Conservation (phyloP, 1,140 invertebrate species). For the Drosophila elegans region DNA sequence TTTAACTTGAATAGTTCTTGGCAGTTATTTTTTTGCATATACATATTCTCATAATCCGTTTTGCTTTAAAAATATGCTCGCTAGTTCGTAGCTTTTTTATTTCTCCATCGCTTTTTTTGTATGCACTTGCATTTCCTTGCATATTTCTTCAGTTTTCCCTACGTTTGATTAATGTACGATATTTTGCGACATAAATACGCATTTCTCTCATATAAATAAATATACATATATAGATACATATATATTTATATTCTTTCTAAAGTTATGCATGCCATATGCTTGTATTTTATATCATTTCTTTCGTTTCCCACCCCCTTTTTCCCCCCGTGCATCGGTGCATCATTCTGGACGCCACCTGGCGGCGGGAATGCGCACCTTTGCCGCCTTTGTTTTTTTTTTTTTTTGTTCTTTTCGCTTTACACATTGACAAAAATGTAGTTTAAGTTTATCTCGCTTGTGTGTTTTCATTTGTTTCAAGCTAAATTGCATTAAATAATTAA, state of each 20-base stretch:
- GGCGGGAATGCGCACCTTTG: background rate
- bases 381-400: background rate
- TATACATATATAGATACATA: conserved; percentile 32
- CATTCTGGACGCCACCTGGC: conserved; percentile 26
- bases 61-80: conserved; percentile 55
- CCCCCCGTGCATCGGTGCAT: conserved; percentile 1
- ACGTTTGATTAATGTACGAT: conserved; percentile 43
- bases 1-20: conserved; percentile 80
- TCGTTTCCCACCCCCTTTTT: conserved; percentile 20
- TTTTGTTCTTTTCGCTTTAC: conserved; percentile 4
- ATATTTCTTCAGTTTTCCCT: conserved; percentile 1
- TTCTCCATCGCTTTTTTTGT: conserved; percentile 12
- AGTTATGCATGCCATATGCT: conserved; percentile 36
- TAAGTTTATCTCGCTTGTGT: conserved; percentile 32
- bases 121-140: conserved; percentile 3
- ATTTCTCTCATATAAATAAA: conserved; percentile 39
- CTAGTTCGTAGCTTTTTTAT: background rate
- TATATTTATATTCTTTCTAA: conserved; percentile 34
- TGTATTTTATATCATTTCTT: conserved; percentile 76
- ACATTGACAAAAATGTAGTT: conserved; percentile 12
- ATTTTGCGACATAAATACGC: conserved; percentile 59
- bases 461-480: conserved; percentile 54
- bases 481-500: conserved; percentile 66
- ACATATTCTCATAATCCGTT: conserved; percentile 47
- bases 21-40: conserved; percentile 76